Conservation (phyloP, 2,797 vertebrate genomes). For the Hyperoplus immaculatus region DNA sequence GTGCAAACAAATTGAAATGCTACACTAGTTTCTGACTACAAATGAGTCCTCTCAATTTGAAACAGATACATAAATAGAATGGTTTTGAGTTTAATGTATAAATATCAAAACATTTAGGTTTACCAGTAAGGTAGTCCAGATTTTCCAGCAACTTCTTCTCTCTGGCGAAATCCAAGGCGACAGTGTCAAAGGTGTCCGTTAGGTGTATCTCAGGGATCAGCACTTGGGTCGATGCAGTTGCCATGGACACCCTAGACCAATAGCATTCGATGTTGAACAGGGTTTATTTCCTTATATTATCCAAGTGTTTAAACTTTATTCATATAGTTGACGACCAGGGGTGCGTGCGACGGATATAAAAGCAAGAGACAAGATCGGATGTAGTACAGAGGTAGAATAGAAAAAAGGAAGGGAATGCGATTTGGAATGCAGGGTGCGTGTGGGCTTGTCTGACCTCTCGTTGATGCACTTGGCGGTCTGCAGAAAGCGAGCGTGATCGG, state of each 20-base stretch:
- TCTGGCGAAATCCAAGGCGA: conserved; percentile 96
- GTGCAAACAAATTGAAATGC: background rate
- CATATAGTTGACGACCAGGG: no score
- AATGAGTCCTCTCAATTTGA: background rate
- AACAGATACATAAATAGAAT: background rate
- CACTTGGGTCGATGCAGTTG: conserved; percentile 97
- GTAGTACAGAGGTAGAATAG: no score
- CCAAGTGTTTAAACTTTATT: background rate
- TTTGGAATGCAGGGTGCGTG: background rate
- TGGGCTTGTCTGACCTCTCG: conserved; percentile 88
- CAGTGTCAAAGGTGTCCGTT: conserved; percentile 96
- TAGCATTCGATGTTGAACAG: background rate
- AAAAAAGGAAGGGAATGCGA: no score
- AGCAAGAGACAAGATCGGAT: no score
- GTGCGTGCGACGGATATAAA: no score
- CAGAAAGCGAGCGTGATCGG: conserved; percentile 96
- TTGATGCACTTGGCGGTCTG: conserved; percentile 97
- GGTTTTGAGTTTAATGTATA: background rate
- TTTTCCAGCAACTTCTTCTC: conserved; percentile 98
- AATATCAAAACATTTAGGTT: background rate
- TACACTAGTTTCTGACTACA: background rate
- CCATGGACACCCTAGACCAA: conserved; percentile 94
- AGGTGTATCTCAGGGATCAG: conserved; percentile 98
- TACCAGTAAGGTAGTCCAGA: conserved; percentile 99
- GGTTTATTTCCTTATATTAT: background rate